These are phyloP conservation scores for Cryptoleucopteryx plumbea DNA, from an alignment of 2,113 vertebrate species.

Conservation along the genomic window DNA sequence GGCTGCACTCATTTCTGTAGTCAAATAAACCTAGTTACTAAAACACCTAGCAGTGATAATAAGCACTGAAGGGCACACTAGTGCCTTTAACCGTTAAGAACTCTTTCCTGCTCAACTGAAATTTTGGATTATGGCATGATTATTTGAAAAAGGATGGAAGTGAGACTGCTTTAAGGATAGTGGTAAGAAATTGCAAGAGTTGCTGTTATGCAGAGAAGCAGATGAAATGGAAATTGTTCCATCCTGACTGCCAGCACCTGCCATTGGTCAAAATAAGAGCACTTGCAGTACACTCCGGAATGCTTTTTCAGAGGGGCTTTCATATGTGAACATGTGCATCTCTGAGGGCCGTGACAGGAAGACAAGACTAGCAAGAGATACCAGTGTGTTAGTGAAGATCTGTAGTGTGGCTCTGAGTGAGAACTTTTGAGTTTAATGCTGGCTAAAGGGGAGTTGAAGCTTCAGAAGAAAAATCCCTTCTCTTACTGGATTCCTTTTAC, in stretches of 20 bases:
- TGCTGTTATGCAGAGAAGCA: neutral
- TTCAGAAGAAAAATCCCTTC: neutral
- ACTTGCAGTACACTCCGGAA: neutral
- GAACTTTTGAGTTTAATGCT: neutral
- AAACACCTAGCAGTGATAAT: conserved; percentile 4
- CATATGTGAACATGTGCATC: neutral
- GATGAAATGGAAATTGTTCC: neutral
- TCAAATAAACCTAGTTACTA: conserved; percentile 6
- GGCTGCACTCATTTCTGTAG: neutral
- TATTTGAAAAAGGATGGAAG: neutral
- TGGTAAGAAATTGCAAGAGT: neutral
- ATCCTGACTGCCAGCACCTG: neutral
- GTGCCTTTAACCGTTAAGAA: neutral
- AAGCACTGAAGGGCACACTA: neutral
- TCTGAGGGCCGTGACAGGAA: neutral
- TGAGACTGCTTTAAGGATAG: neutral
- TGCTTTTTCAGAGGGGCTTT: neutral
- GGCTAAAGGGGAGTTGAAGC: neutral
- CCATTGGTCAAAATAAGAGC: neutral
- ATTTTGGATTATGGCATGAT: neutral
- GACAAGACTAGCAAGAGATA: neutral
- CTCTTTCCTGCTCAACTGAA: neutral
- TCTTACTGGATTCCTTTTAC: neutral
- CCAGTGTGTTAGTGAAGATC: neutral
- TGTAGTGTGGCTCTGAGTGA: neutral